Percentiles rank a stretch among this genome's conserved stretches.
Evolutionary conservation across 1,140 invertebrate species (phyloP).

Genomic region (Brachionus manjavacas): DNA sequence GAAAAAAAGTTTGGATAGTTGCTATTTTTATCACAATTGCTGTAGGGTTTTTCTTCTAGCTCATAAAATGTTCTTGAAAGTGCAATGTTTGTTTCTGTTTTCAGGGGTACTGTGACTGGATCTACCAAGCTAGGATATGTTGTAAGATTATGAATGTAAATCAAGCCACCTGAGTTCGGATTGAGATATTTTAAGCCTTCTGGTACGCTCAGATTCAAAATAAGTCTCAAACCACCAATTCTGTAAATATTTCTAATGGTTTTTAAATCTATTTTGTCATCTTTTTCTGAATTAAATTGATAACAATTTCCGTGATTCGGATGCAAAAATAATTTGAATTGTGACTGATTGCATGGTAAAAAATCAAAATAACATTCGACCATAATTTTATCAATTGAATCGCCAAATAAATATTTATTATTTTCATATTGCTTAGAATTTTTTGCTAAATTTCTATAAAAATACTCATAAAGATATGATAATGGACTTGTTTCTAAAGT

Average conservation of each 20-base stretch:
- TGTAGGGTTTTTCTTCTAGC: not conserved
- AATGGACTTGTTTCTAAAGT: not conserved
- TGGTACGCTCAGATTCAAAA: not conserved
- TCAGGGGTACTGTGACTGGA: not conserved
- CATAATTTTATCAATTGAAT: not conserved
- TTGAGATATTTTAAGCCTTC: not conserved
- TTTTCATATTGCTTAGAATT: not conserved
- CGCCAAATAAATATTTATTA: not conserved
- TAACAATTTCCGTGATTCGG: not conserved
- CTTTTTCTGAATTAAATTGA: constrained; percentile 18
- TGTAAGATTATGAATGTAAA: not conserved
- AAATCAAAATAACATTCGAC: not conserved
- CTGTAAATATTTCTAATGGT: not conserved
- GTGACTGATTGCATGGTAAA: not conserved
- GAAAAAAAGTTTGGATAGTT: not conserved
- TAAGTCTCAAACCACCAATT: not conserved
- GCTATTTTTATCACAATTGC: not conserved
- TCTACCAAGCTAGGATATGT: not conserved
- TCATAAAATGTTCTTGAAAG: not conserved
- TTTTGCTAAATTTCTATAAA: not conserved
- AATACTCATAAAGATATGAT: not conserved
- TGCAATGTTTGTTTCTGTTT: not conserved
- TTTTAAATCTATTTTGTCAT: not conserved
- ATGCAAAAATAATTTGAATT: not conserved
- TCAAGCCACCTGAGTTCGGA: not conserved